These are phyloP conservation scores for Cremastinae sp. DNA, from an alignment of 2,888 invertebrate species.

Conservation along the genomic window DNA sequence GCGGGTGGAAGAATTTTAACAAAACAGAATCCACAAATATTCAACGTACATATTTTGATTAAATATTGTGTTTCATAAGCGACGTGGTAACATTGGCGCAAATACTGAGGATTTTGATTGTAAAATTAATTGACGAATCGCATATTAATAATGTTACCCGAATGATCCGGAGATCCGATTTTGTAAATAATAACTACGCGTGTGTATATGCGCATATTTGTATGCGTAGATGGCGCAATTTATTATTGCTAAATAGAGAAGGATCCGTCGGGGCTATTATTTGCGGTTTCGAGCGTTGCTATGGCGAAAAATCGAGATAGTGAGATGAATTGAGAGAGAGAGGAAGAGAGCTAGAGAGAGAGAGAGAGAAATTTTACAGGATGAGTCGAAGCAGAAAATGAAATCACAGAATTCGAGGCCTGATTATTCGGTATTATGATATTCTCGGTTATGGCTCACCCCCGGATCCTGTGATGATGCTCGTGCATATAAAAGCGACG, in stretches of 20 bases:
- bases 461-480: constrained; percentile 31
- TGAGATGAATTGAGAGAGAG: constrained; percentile 11
- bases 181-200: no score
- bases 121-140: no score
- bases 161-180: no score
- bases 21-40: no score
- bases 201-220: no score
- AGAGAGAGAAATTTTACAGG: constrained; percentile 20
- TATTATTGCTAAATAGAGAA: not conserved
- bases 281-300: constrained; percentile 22
- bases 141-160: no score
- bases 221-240: no score
- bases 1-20: no score
- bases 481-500: constrained; percentile 38
- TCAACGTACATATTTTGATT: no score
- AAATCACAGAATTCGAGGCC: constrained; percentile 51
- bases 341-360: not conserved
- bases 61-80: no score
- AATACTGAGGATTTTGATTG: no score
- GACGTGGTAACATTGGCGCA: no score
- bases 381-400: constrained; percentile 39
- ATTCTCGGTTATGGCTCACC: constrained; percentile 48
- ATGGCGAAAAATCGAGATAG: not conserved
- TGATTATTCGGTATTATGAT: constrained; percentile 60
- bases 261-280: constrained; percentile 35